These are phyloP conservation scores for Apodemus agrarius DNA, from an alignment of 2,797 vertebrate genomes.

Conservation along the genomic window DNA sequence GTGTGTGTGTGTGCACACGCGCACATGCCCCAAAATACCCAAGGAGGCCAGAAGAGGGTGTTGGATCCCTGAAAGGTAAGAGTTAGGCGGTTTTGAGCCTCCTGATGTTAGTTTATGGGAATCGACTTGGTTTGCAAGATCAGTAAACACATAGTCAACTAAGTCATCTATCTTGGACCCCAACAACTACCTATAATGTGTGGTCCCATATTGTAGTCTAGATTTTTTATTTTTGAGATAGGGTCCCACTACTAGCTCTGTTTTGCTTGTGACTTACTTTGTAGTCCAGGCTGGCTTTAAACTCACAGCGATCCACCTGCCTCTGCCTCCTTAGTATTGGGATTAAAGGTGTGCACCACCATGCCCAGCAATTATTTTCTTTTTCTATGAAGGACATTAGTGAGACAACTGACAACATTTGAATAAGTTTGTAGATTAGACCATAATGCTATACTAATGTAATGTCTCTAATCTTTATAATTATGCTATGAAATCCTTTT, in stretches of 20 bases:
- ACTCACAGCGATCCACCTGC: not conserved
- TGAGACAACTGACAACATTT: not conserved
- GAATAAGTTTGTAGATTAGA: conserved; percentile 26
- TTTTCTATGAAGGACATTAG: not conserved
- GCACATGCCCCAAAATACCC: not conserved
- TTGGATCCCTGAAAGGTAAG: not conserved
- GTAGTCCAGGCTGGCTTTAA: not conserved
- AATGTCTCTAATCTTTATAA: conserved; percentile 64
- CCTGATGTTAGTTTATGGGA: not conserved
- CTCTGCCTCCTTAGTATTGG: not conserved
- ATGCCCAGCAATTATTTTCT: not conserved
- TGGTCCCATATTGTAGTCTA: conserved; percentile 2
- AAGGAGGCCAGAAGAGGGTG: not conserved
- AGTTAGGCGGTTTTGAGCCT: not conserved
- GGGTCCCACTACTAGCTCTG: not conserved
- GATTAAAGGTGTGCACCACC: not conserved
- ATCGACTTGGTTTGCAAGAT: not conserved
- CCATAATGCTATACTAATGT: not conserved
- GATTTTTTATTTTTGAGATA: not conserved
- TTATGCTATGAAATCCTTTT: conserved; percentile 26
- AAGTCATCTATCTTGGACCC: not conserved
- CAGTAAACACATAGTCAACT: not conserved
- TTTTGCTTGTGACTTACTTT: not conserved
- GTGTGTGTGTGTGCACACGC: not conserved
- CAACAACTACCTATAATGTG: conserved; percentile 29